phyloP scores from a whole-genome alignment of 2,113 vertebrate species.

The Equus przewalskii region DNA sequence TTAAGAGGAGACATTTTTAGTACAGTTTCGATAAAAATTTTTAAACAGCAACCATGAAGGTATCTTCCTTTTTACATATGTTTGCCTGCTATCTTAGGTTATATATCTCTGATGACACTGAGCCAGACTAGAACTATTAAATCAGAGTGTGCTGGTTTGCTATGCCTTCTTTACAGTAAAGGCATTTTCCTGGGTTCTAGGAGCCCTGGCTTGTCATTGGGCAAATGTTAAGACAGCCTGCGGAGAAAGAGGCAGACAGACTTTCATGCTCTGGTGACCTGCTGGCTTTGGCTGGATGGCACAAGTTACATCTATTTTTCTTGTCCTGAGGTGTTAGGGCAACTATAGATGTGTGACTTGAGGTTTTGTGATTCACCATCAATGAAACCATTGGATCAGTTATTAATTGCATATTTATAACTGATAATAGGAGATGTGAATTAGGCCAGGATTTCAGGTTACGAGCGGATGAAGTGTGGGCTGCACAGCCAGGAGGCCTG shows the following conservation, averaged over 20 bases:
- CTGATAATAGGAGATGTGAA: not conserved
- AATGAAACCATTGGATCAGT: not conserved
- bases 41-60: not conserved
- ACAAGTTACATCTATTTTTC: not conserved
- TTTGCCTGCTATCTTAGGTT: not conserved
- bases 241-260: not conserved
- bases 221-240: not conserved
- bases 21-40: conserved; percentile 16
- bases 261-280: not conserved
- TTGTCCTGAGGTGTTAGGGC: not conserved
- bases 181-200: not conserved
- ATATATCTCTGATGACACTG: not conserved
- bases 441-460: not conserved
- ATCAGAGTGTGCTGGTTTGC: not conserved
- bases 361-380: conserved; percentile 34
- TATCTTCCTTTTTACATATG: not conserved
- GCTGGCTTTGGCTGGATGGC: not conserved
- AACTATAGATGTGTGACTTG: not conserved
- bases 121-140: not conserved
- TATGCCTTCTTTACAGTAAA: not conserved
- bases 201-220: not conserved
- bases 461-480: not conserved
- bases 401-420: not conserved
- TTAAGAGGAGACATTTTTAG: conserved; percentile 22
- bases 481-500: not conserved